Evolutionary conservation across 1,140 invertebrate genomes (phyloP).

Genomic region (Euborellia annulipes): DNA sequence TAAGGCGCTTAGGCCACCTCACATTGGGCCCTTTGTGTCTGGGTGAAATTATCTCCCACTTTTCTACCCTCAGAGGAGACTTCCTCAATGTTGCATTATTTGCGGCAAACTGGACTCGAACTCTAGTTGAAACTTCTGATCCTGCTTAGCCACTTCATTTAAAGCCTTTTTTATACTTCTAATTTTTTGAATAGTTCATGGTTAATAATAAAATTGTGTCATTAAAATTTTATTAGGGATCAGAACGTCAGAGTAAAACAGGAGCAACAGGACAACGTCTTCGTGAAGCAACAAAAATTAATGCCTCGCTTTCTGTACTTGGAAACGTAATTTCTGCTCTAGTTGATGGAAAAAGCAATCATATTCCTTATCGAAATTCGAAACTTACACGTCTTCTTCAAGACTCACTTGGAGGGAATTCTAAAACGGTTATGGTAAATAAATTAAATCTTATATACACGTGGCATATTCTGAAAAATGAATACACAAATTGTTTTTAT

Average conservation of each 20-base stretch:
- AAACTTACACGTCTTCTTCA: conserved; percentile 84
- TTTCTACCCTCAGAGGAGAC: too few relatives aligned
- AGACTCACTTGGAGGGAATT: conserved; percentile 90
- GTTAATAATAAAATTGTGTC: conserved; percentile 11
- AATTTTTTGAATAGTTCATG: conserved; percentile 11
- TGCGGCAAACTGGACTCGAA: too few relatives aligned
- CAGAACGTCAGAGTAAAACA: conserved; percentile 82
- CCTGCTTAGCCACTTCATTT: not conserved
- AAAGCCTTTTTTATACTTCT: not conserved
- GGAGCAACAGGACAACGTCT: conserved; percentile 75
- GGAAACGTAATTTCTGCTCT: conserved; percentile 92
- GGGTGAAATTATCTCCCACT: too few relatives aligned
- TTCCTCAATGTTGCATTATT: too few relatives aligned
- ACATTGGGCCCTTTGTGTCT: too few relatives aligned
- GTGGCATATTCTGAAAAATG: not conserved
- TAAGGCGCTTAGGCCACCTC: too few relatives aligned
- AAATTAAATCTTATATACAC: conserved; percentile 2
- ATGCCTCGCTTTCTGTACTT: conserved; percentile 80
- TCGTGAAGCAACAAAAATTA: conserved; percentile 91
- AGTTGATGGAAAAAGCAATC: conserved; percentile 84
- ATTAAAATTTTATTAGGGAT: conserved; percentile 39
- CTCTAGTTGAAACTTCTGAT: too few relatives aligned
- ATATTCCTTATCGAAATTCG: conserved; percentile 89
- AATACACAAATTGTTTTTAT: conserved; percentile 4
- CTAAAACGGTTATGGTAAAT: conserved; percentile 88